Evolutionary conservation across 92 coral and sea anemone species (phyloP), one percentile per base, ranked within the genome.

Genomic region (Phenganax subtilis): DNA sequence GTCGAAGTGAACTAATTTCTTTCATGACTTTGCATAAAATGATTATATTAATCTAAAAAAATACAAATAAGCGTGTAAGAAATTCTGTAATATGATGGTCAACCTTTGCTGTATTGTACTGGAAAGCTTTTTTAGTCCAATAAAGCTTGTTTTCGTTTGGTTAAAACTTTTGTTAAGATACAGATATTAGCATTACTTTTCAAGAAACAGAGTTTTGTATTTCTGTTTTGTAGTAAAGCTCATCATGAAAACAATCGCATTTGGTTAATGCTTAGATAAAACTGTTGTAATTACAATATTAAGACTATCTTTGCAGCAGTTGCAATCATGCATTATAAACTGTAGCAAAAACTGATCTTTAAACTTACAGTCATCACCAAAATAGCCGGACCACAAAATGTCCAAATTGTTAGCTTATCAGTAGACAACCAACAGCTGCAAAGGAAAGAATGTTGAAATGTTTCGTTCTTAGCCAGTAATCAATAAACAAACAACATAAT

Each of bases 21-120:
- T 76, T 76, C 81, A 76, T 76, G 10, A 76, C 81, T 44, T 76
- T 76, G 56, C 81, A 76, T 55, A 76, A 31, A 9, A 76, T 76
- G 15, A 76, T 60, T 15, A 76, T 76, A 57, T 76, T 76, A 25
- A 76, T 58, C 81, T 76, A 17, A 0, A 51, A 57, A 30, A 30
- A 55, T 0, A 69, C 7, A 69, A 8, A 59, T 14, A 59, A 59
- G 27, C 16, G n/a, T 1, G 2, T 59, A 1, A 14, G 16, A 59
- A 59, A 14, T 14, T 59, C 65, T 14, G 1, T 59, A 59, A 59
- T 59, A 37, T 37, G 47, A 5, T 37, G 47, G 47, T 37, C 47
- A 37, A 37, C 47, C 47, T 37, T 5, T 5, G 5, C 47, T 37
- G 47, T 37, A 37, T 37, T 37, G 47, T 37, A 37, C 47, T 37